Evolutionary conservation across 2,888 invertebrate species (phyloP), one percentile per base, ranked within the genome.

Genomic region (Cacoxenus indagator): DNA sequence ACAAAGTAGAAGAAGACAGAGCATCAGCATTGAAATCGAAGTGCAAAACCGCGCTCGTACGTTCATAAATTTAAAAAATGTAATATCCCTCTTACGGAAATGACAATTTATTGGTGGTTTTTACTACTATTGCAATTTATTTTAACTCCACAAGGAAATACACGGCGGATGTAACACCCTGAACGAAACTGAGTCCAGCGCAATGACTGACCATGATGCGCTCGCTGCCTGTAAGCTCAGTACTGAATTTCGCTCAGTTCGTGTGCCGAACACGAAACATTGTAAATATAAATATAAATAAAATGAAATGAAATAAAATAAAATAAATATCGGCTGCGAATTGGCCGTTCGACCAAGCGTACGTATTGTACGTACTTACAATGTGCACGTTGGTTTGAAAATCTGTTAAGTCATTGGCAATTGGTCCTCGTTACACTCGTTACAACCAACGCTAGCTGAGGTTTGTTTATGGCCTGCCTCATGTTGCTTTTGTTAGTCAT

Each of bases 21-120:
- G 61, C 61, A 29, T 14, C 9, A 19, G 17, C 17, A 14, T 6
- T n/a, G n/a, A 62, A 24, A 62, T 62, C 57, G 45, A 22, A 45
- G 61, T 62, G 61, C 24, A 61, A 55, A 31, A 61, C 37, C 46
- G 31, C 45, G 24, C 64, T 65, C 72, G 72, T 70, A 65, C 64
- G 80, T 77, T 79, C 80, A 81, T 80, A 80, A 80, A 80, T 80
- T 80, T 81, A 79, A 80, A 80, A 80, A 79, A 81, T 83, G 82
- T 81, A 81, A 81, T 81, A 83, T 81, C 81, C 81, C 81, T 82
- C 82, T 81, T 83, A 81, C 81, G 83, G 83, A 81, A 81, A 81
- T 83, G 81, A 82, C 83, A 81, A 81, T 81, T 81, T 81, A 81
- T 81, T 81, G 83, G 80, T 83, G 80, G 80, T 80, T 80, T 80